Evolutionary conservation across 2,797 vertebrate genomes (phyloP), one percentile per base, ranked within the genome.

Genomic region (Anableps anableps): DNA sequence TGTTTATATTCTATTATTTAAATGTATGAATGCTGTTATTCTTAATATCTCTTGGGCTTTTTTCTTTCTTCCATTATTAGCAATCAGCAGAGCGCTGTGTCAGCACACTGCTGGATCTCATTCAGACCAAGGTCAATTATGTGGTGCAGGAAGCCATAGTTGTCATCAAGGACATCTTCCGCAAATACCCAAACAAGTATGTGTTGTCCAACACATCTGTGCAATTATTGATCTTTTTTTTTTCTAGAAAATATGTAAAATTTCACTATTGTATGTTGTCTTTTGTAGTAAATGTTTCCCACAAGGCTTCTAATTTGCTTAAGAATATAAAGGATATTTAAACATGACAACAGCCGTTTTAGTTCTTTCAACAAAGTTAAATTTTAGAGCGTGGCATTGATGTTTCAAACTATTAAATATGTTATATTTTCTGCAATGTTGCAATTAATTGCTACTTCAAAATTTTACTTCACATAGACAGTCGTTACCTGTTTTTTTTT

Each of bases 181-280:
- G 98, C 93, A 99, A 99, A 89, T 99, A 99, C 94, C 98, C 98
- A 72, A 99, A 99, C 95, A 99, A 99, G 98, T 99, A 94, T 0
- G 97, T 96, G 78, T 74, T 23, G 29, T 43, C 5, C 5, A 11
- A 38, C 7, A 5, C 48, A 31, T 58, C 36, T 29, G 23, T 79
- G 50, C 47, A 1, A 0, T 50, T 1, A 26, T 72, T 3, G 58
- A 31, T 13, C 41, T n/a, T 43, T 74, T 70, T 41, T 76, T 8
- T 55, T 55, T 62, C 29, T 62, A 34, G 3, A 55, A 23, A 11
- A 55, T 10, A 34, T 16, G 29, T 34, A 19, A 23, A 53, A 34
- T 64, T 36, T 60, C 58, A 60, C n/a, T 16, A 60, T 60, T 34
- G 31, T 19, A 19, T 29, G 31, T 19, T 34, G 31, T 64, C 13